These are phyloP conservation scores for Drosophila hamatofila DNA, from an alignment of 2,888 invertebrate species.

Conservation along the genomic window DNA sequence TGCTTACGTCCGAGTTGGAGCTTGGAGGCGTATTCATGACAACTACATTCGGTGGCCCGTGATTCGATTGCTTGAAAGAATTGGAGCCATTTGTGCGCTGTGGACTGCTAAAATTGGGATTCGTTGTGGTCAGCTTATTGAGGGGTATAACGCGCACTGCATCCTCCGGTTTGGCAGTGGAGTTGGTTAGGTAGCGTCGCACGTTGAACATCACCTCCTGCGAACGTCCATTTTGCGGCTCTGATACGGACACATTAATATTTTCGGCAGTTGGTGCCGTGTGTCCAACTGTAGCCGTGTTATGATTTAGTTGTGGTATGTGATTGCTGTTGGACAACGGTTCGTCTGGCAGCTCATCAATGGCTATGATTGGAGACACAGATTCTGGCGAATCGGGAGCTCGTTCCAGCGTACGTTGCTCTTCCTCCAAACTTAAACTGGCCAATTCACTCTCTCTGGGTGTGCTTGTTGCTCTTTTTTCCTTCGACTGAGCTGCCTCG, in stretches of 20 bases:
- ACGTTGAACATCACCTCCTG: constrained; percentile 39
- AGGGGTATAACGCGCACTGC: constrained; percentile 58
- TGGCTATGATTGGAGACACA: constrained; percentile 5
- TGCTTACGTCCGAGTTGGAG: constrained; percentile 31
- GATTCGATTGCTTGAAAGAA: not conserved
- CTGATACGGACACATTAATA: not conserved
- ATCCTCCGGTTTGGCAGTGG: constrained; percentile 35
- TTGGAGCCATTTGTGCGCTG: constrained; percentile 8
- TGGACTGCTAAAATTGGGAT: not conserved
- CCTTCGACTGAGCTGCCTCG: not conserved
- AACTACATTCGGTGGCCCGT: not conserved
- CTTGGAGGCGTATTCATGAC: constrained; percentile 12
- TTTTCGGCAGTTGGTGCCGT: not conserved
- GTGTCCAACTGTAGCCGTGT: not conserved
- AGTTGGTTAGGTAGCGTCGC: constrained; percentile 23
- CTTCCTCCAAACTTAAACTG: constrained; percentile 4
- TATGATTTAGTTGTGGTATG: not conserved
- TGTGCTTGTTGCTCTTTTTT: not conserved
- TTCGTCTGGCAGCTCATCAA: constrained; percentile 6
- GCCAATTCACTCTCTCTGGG: not conserved
- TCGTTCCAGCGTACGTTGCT: not conserved
- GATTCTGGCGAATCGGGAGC: constrained; percentile 22
- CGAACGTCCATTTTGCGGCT: constrained; percentile 17
- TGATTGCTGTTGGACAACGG: not conserved
- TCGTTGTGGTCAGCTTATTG: constrained; percentile 39